Conservation (phyloP, 2,797 vertebrate genomes). For the Delichon dasypus region DNA sequence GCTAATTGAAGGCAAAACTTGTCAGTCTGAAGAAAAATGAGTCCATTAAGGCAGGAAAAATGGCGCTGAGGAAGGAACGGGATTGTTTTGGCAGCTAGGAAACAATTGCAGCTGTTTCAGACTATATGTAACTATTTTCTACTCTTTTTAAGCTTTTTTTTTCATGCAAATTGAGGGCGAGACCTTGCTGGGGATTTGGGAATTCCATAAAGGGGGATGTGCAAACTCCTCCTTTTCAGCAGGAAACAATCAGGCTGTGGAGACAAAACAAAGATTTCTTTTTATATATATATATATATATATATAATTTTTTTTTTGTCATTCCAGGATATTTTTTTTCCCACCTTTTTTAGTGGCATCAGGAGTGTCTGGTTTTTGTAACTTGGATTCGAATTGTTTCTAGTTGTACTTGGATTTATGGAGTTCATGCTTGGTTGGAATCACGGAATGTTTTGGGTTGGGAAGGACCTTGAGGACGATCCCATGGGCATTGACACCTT, state of each 20-base stretch:
- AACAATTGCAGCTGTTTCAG: background rate
- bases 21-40: background rate
- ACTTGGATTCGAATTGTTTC: background rate
- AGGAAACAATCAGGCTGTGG: background rate
- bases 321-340: background rate
- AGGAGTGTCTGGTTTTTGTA: background rate
- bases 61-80: background rate
- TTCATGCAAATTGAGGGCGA: background rate
- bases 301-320: no score
- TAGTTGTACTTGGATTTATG: background rate
- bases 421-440: background rate
- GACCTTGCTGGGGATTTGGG: background rate
- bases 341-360: background rate
- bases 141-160: background rate
- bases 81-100: background rate
- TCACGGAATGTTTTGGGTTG: background rate
- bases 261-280: background rate
- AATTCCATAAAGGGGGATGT: background rate
- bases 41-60: background rate
- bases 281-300: no score
- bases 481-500: background rate
- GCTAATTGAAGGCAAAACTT: background rate
- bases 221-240: background rate
- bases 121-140: background rate
- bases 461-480: background rate